Evolutionary conservation across 2,797 vertebrate genomes (phyloP).

Genomic region (Erethizon dorsatum): DNA sequence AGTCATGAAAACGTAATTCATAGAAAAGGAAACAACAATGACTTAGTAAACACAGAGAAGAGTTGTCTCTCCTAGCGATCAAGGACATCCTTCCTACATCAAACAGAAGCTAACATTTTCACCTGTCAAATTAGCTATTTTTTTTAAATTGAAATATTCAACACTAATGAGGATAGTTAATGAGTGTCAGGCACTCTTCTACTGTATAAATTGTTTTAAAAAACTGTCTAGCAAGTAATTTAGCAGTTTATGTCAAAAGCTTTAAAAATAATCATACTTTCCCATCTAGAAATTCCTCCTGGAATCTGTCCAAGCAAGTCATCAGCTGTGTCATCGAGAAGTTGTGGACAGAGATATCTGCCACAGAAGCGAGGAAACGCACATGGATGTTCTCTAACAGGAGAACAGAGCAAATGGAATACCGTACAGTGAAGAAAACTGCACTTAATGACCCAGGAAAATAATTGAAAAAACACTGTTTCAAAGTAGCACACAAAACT

Average conservation of each 20-base stretch:
- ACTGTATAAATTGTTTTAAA: neutral
- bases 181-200: neutral
- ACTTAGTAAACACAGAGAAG: neutral
- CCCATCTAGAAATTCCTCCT: neutral
- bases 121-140: constrained; percentile 18
- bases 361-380: neutral
- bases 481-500: constrained; percentile 38
- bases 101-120: constrained; percentile 22
- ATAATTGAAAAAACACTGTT: neutral
- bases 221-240: constrained; percentile 33
- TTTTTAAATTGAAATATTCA: constrained; percentile 59
- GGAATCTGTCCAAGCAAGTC: neutral
- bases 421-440: neutral
- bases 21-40: constrained; percentile 4
- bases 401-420: constrained; percentile 24
- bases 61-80: neutral
- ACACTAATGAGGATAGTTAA: neutral
- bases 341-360: neutral
- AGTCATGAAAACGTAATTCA: constrained; percentile 41
- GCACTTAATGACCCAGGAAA: neutral
- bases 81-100: neutral
- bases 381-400: neutral
- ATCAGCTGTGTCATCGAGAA: neutral
- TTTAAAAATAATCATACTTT: constrained; percentile 39
- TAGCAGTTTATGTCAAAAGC: constrained; percentile 8